Conservation (phyloP, 2,113 vertebrate species). For the Jacana jacana region DNA sequence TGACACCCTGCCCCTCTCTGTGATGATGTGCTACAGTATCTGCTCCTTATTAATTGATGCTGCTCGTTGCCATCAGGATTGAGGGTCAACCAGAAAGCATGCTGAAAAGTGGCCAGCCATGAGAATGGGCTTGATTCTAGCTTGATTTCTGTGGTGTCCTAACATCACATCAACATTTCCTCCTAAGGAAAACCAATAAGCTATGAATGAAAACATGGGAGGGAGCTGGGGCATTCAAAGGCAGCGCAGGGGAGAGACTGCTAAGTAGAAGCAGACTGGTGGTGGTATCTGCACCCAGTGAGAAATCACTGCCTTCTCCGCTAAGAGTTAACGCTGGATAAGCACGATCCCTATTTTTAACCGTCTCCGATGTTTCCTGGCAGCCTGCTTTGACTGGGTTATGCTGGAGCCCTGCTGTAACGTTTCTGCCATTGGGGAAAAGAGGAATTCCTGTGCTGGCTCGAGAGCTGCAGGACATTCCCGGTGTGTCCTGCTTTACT, state of each 20-base stretch:
- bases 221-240: neutral
- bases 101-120: neutral
- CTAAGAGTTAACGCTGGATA: neutral
- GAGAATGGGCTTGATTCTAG: neutral
- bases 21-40: neutral
- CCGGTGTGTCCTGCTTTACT: neutral
- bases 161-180: too few relatives aligned
- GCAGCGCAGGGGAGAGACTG: neutral
- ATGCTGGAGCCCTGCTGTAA: neutral
- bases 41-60: neutral
- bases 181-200: neutral
- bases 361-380: neutral
- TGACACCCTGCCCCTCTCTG: neutral
- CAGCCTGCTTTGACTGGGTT: constrained; percentile 19
- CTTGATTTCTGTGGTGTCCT: neutral
- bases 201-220: neutral
- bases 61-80: neutral
- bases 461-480: neutral
- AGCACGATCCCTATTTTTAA: constrained; percentile 7
- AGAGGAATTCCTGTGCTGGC: constrained; percentile 45
- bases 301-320: neutral
- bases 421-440: constrained; percentile 2
- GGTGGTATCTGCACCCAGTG: neutral
- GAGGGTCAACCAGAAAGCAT: neutral
- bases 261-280: neutral